These are phyloP conservation scores for Echinops telfairi DNA, from an alignment of 2,113 vertebrate genomes.

Conservation along the genomic window DNA sequence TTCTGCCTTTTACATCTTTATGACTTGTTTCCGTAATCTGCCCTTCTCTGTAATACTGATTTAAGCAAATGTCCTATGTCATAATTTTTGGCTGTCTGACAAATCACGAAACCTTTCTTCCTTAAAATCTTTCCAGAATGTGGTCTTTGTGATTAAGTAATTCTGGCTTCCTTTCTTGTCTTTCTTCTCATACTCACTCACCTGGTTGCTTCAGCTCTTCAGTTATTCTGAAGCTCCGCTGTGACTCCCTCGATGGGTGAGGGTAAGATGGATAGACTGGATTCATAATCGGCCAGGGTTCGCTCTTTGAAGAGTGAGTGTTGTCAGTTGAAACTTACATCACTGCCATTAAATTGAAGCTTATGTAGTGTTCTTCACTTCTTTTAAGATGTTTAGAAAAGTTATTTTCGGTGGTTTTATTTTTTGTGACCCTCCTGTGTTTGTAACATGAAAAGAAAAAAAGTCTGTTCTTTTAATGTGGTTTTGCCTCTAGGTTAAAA, in stretches of 20 bases:
- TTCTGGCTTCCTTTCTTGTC: constrained; percentile 35
- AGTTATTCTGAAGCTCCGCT: constrained; percentile 12
- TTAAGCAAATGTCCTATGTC: constrained; percentile 27
- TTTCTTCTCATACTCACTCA: background rate
- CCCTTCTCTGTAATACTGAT: constrained; percentile 49
- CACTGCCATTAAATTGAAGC: constrained; percentile 30
- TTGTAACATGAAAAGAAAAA: constrained; percentile 32
- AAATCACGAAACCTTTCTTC: constrained; percentile 47
- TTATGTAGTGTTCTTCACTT: constrained; percentile 20
- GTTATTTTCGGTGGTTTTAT: constrained; percentile 30
- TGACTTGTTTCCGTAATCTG: background rate
- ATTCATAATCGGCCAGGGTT: background rate
- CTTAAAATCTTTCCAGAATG: constrained; percentile 46
- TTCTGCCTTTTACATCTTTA: constrained; percentile 31
- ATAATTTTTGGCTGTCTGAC: constrained; percentile 52
- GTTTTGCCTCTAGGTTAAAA: constrained; percentile 5
- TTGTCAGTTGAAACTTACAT: background rate
- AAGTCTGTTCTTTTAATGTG: constrained; percentile 27
- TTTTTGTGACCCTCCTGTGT: background rate
- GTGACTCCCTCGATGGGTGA: constrained; percentile 47
- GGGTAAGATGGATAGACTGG: background rate
- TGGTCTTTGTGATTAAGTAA: background rate
- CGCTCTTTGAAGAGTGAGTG: constrained; percentile 32
- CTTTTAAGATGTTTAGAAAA: constrained; percentile 44
- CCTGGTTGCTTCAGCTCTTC: constrained; percentile 1